These are phyloP conservation scores for Chymomyza amoena DNA, from an alignment of 2,888 invertebrate genomes.

Conservation along the genomic window DNA sequence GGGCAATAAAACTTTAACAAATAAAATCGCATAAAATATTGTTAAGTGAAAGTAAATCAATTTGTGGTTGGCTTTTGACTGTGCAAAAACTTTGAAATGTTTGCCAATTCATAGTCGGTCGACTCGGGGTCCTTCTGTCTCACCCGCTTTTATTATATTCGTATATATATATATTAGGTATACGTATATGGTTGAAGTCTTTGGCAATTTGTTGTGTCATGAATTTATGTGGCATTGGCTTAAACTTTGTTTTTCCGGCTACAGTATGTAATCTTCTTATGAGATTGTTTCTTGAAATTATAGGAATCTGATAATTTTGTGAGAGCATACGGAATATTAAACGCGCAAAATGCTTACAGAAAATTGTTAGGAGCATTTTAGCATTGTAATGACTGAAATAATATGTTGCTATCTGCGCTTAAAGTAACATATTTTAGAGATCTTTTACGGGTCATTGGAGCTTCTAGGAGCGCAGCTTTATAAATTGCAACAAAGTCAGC, in stretches of 20 bases:
- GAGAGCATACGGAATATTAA: not conserved
- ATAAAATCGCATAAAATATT: constrained; percentile 58
- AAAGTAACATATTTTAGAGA: not conserved
- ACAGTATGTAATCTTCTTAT: not conserved
- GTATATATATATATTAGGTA: not conserved
- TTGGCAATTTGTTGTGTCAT: not conserved
- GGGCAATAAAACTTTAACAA: constrained; percentile 41
- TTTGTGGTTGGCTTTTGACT: not conserved
- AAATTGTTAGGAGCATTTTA: not conserved
- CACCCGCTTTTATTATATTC: not conserved
- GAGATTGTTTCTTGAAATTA: not conserved
- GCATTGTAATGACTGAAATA: not conserved
- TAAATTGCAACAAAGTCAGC: too few relatives aligned
- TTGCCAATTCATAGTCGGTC: not conserved
- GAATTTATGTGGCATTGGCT: not conserved
- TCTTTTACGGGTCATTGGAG: too few relatives aligned
- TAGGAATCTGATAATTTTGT: not conserved
- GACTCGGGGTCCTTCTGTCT: not conserved
- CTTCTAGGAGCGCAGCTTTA: too few relatives aligned
- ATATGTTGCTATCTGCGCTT: not conserved
- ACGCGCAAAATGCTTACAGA: not conserved
- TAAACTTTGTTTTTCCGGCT: not conserved
- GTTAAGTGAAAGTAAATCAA: constrained; percentile 57
- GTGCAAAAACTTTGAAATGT: not conserved
- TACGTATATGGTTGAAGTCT: not conserved